phyloP scores from a whole-genome alignment of 2,888 invertebrate genomes.

The Rhingia campestris region DNA sequence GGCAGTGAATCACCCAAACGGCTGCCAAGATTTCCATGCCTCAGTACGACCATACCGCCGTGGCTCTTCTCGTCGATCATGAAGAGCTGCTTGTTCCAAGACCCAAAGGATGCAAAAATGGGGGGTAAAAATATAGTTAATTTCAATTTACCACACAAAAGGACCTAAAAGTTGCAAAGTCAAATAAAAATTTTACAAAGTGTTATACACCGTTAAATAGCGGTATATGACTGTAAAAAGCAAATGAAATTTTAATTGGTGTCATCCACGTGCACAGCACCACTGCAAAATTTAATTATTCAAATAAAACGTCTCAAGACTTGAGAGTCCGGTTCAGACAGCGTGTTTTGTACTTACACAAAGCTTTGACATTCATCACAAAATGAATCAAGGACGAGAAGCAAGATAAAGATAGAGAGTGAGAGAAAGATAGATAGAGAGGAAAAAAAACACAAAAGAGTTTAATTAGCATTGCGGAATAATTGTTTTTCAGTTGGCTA shows the following conservation, averaged over 20 bases:
- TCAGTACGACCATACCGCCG: constrained; percentile 84
- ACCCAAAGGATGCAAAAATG: neutral
- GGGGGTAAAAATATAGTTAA: constrained; percentile 43
- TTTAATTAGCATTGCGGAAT: constrained; percentile 50
- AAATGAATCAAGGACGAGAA: neutral
- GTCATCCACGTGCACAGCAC: constrained; percentile 14
- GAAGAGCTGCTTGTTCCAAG: constrained; percentile 78
- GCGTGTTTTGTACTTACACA: constrained; percentile 63
- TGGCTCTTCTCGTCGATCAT: constrained; percentile 85
- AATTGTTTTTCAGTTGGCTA: constrained; percentile 31
- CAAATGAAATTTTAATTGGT: constrained; percentile 34
- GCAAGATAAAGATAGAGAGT: constrained; percentile 5
- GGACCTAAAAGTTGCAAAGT: constrained; percentile 5
- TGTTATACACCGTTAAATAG: too few relatives aligned
- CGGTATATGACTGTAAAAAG: neutral
- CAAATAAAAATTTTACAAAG: constrained; percentile 10
- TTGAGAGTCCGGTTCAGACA: neutral
- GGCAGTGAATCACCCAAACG: constrained; percentile 84
- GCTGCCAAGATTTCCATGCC: constrained; percentile 84
- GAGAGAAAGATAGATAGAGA: neutral
- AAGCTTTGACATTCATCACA: constrained; percentile 47
- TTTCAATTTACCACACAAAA: constrained; percentile 35
- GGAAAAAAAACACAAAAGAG: constrained; percentile 30
- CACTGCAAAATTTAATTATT: constrained; percentile 33
- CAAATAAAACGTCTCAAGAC: constrained; percentile 17